Evolutionary conservation across 2,888 invertebrate genomes (phyloP), one percentile per base, ranked within the genome.

Genomic region (Ferrisia virgata): DNA sequence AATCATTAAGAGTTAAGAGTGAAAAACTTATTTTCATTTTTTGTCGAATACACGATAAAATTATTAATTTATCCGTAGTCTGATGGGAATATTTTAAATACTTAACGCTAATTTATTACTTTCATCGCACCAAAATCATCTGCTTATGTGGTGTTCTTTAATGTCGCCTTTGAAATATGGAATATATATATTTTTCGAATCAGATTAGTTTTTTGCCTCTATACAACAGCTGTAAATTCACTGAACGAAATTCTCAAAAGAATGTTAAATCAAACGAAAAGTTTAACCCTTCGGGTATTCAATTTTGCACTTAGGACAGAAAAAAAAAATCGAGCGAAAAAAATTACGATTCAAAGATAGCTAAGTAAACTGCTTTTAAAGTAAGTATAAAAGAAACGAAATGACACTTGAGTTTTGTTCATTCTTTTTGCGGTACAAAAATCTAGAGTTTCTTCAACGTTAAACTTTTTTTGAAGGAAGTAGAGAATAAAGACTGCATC

Each of bases 261-360:
- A 76, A 83, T 31, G 83, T 83, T 83, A 83, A 83, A 83, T 83
- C 83, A 83, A 83, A 83, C 76, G 83, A 64, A 83, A 43, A 83
- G 39, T 43, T 83, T 15, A 43, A 83, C 40, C 76, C 83, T 83
- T 5, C 72, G 83, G 47, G 83, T 72, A 76, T 83, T 83, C 83
- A 83, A 72, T 83, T 83, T 83, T 72, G 83, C 83, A 83, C 76
- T 83, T 83, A 72, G 43, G 72, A 40, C 72, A 22, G 15, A 40
- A 36, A 81, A 43, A 39, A 36, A 39, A 82, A 58, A 39, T 39
- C 39, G 47, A 72, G 33, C n/a, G 53, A 79, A 28, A 79, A 43
- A 43, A 79, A 79, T 79, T 39, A 39, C 47, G n/a, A 47, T 80
- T 80, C 80, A 22, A 80, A 80, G 80, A 40, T 43, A 83, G 72